phyloP scores from a whole-genome alignment of 2,797 vertebrate genomes.

The Gymnoscopelus braueri region DNA sequence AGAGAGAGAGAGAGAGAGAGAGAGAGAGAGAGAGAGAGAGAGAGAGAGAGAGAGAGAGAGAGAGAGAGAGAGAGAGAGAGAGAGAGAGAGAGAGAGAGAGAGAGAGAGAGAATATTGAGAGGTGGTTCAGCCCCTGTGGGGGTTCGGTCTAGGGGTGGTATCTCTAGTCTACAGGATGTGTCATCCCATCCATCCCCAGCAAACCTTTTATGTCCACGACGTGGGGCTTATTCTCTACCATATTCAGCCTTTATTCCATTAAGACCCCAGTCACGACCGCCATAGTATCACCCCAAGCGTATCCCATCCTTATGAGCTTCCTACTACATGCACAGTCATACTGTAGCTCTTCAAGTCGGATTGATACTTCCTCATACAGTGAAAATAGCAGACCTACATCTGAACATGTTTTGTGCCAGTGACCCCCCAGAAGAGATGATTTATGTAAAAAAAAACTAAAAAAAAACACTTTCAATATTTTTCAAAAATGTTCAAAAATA shows the following conservation, averaged over 20 bases:
- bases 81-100: constrained; percentile 16
- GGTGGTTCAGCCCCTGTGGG: constrained; percentile 12
- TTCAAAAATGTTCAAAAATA: too few species aligned
- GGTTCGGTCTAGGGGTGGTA: too few species aligned
- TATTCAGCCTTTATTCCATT: constrained; percentile 16
- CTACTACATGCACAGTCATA: constrained; percentile 21
- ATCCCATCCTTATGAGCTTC: constrained; percentile 33
- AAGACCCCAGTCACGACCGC: constrained; percentile 17
- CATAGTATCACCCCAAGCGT: constrained; percentile 27
- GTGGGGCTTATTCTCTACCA: constrained; percentile 18
- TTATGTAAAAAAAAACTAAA: too few species aligned
- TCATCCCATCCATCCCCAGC: constrained; percentile 28
- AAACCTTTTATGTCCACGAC: too few species aligned
- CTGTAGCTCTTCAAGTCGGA: constrained; percentile 18
- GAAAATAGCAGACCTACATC: too few species aligned
- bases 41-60: constrained; percentile 54
- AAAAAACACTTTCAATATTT: too few species aligned
- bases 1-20: constrained; percentile 35
- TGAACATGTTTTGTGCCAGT: too few species aligned
- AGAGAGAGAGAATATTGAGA: constrained; percentile 32
- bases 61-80: constrained; percentile 25
- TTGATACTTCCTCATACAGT: background rate
- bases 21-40: constrained; percentile 35
- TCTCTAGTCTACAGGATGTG: background rate
- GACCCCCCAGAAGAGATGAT: too few species aligned